Percentiles rank a stretch among this genome's conserved stretches.
Conservation (phyloP, 2,113 vertebrate species). For the Semicossyphus pulcher region DNA sequence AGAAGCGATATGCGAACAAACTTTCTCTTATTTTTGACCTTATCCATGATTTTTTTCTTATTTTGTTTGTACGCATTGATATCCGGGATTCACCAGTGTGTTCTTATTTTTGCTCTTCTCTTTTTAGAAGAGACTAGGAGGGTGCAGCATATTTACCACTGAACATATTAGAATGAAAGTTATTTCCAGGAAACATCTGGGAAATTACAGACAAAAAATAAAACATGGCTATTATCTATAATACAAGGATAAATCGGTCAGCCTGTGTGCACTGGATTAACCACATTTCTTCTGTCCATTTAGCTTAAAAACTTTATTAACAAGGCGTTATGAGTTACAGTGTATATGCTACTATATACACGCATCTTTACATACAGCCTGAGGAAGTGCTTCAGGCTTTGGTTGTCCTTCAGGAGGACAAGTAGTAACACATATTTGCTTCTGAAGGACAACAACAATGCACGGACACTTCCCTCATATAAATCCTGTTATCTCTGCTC, state of each 20-base stretch:
- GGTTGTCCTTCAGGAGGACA: slow-evolving; percentile 27
- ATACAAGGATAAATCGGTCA: not conserved
- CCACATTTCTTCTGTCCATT: not conserved
- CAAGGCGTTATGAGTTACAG: not conserved
- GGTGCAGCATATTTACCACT: too few relatives aligned
- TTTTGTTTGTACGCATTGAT: too few relatives aligned
- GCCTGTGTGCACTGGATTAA: not conserved
- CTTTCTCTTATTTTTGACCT: too few relatives aligned
- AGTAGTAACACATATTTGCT: slow-evolving; percentile 17
- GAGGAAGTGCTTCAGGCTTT: not conserved
- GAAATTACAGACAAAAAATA: slow-evolving; percentile 16
- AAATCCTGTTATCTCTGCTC: slow-evolving; percentile 70
- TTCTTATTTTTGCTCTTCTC: not conserved
- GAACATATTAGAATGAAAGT: not conserved
- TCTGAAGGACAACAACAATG: slow-evolving; percentile 33
- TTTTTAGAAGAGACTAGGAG: too few relatives aligned
- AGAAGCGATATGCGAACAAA: too few relatives aligned
- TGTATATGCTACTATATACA: not conserved
- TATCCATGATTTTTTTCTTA: too few relatives aligned
- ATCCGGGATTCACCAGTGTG: too few relatives aligned
- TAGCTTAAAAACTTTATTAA: not conserved
- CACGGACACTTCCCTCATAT: slow-evolving; percentile 33
- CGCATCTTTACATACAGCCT: not conserved
- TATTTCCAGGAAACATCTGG: not conserved
- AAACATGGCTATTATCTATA: not conserved